A percentile compares a stretch with the other conserved stretches of the same genome.
Evolutionary conservation across 2,113 vertebrate genomes (phyloP).

Genomic region (Poeciliopsis retropinna): DNA sequence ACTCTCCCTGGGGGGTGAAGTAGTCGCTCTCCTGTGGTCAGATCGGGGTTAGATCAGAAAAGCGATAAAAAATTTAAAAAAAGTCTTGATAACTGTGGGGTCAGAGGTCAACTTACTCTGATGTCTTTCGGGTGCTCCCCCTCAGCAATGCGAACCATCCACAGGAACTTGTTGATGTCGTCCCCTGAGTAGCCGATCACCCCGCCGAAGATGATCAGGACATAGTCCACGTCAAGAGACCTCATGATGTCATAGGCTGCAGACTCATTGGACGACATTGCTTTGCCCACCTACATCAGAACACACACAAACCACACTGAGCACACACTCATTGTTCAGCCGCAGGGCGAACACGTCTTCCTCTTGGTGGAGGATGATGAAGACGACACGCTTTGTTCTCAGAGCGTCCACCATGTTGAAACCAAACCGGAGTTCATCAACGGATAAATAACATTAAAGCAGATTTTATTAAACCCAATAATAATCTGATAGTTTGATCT

Average conservation of each 20-base stretch:
- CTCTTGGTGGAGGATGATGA: too few species aligned
- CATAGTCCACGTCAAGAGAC: constrained; percentile 95
- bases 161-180: constrained; percentile 98
- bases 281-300: constrained; percentile 89
- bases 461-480: too few species aligned
- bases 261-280: constrained; percentile 97
- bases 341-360: too few species aligned
- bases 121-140: constrained; percentile 98
- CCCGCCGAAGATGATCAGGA: constrained; percentile 96
- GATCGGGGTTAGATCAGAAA: not conserved
- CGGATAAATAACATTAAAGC: too few species aligned
- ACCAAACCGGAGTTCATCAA: too few species aligned
- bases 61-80: not conserved
- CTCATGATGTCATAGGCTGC: constrained; percentile 97
- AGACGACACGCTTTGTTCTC: too few species aligned
- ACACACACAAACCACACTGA: not conserved
- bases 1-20: constrained; percentile 97
- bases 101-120: constrained; percentile 81
- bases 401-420: too few species aligned
- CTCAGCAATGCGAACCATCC: constrained; percentile 99
- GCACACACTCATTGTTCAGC: too few species aligned
- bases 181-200: constrained; percentile 98
- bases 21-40: constrained; percentile 93
- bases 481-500: too few species aligned
- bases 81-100: not conserved